Evolutionary conservation across 2,113 vertebrate species (phyloP), one percentile per base, ranked within the genome.

Genomic region (Leptocoma aspasia): DNA sequence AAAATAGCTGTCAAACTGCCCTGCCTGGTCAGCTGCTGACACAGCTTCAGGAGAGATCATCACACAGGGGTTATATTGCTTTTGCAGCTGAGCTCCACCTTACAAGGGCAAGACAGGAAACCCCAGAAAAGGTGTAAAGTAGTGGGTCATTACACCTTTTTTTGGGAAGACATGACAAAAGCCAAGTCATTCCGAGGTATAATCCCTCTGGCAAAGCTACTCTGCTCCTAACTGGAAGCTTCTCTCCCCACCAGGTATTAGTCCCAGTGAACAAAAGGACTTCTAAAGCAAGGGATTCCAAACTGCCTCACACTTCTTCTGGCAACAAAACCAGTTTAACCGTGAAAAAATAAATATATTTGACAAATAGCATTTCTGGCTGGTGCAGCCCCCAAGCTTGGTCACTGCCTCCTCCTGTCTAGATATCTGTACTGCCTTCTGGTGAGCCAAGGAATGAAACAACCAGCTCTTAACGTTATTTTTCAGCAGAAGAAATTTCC

Each of bases 1-100:
- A 87, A 95, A 96, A 70, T 3, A 92, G 92, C 50, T 90, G 93
- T 61, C 75, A 86, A 86, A 86, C 39, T 94, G 78, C 66, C 52
- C 59, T 95, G 91, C 59, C 45, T 72, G 35, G 78, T 80, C 92
- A 95, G 71, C 79, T 90, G 84, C 82, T 94, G 69, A 80, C 24
- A 2, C 54, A 63, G 85, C 87, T 69, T 69, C 86, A 63, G 41
- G 52, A 81, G 41, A 81, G 63, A 89, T 76, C 63, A 66, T 63
- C 4, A 5, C 78, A 69, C 53, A 57, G 16, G n/a, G 23, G 19
- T 79, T 94, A 47, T 76, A 45, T 53, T 94, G 78, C 75, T 75
- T 52, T 60, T 87, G 45, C 78, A 71, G n/a, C 59, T 56, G 21
- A 82, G 82, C 71, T 77, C 23, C 54, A 44, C 0, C 21, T 70